Percentiles rank a stretch among this genome's conserved stretches.
phyloP scores from a whole-genome alignment of 1,140 invertebrate genomes.

The Sycobia sp. region DNA sequence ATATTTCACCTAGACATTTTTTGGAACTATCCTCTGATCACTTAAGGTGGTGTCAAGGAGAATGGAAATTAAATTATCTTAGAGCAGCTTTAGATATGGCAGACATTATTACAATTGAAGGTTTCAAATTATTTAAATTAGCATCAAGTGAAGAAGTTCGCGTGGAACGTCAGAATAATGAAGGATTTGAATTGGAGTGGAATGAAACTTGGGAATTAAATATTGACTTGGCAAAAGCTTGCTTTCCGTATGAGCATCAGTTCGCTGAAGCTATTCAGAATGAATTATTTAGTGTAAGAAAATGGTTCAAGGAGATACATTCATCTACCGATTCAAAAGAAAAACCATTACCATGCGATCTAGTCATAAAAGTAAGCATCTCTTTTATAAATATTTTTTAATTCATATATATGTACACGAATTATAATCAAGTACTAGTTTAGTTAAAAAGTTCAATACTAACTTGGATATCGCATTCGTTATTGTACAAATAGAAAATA shows the following conservation, averaged over 20 bases:
- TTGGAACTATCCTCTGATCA: constrained; percentile 56
- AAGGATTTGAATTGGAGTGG: constrained; percentile 71
- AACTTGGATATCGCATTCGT: no score
- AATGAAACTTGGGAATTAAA: constrained; percentile 77
- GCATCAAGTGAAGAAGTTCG: constrained; percentile 67
- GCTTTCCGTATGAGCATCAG: constrained; percentile 91
- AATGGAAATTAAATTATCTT: constrained; percentile 55
- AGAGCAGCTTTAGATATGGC: constrained; percentile 71
- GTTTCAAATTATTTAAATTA: constrained; percentile 67
- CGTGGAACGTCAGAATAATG: constrained; percentile 73
- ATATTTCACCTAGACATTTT: constrained; percentile 55
- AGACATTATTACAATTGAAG: constrained; percentile 77
- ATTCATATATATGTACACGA: constrained; percentile 18
- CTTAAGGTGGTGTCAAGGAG: constrained; percentile 53
- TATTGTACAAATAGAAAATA: no score
- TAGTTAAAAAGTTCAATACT: no score
- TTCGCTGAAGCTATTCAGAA: constrained; percentile 93
- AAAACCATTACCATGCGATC: constrained; percentile 80
- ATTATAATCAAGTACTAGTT: no score
- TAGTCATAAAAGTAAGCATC: constrained; percentile 78
- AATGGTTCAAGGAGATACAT: constrained; percentile 85
- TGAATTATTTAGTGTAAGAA: constrained; percentile 86
- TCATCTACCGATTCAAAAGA: constrained; percentile 45
- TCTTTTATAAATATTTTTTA: neutral
- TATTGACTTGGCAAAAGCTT: constrained; percentile 73